Conservation (phyloP, 2,888 invertebrate genomes). For the Disparrhopalites patrizii region DNA sequence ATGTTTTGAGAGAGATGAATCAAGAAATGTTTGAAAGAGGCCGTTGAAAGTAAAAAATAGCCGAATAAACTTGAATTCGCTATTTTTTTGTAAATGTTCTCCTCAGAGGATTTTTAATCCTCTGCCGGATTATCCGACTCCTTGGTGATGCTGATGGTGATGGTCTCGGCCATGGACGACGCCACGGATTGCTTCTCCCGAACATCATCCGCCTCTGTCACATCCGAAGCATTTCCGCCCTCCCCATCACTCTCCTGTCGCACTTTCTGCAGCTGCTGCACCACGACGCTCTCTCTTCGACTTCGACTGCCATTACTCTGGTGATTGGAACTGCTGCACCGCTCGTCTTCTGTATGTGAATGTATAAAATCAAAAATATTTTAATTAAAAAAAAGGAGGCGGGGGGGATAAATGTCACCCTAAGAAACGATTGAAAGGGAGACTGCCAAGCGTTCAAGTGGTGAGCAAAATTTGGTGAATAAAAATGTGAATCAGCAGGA, state of each 20-base stretch:
- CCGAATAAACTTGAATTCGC: too few species aligned
- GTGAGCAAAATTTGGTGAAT: neutral
- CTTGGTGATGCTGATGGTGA: conserved; percentile 29
- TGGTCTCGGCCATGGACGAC: conserved; percentile 10
- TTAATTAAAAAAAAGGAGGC: neutral
- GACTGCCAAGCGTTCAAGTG: too few species aligned
- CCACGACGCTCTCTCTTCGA: conserved; percentile 20
- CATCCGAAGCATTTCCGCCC: conserved; percentile 35
- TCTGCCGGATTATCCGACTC: too few species aligned
- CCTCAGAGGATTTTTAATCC: too few species aligned
- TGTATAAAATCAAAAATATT: conserved; percentile 11
- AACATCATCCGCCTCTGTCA: conserved; percentile 28
- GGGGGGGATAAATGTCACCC: neutral
- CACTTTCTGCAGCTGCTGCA: conserved; percentile 8
- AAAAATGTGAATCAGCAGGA: neutral
- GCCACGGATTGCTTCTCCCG: conserved; percentile 17
- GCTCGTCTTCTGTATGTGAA: conserved; percentile 17
- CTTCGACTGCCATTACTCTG: neutral
- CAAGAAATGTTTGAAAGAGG: too few species aligned
- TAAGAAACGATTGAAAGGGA: neutral
- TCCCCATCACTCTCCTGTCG: conserved; percentile 30
- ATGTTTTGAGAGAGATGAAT: too few species aligned
- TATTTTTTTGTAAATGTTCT: too few species aligned
- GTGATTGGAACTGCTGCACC: neutral
- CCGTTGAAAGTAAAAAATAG: too few species aligned